Evolutionary conservation across 2,888 invertebrate species (phyloP), one percentile per base, ranked within the genome.

Genomic region (Volucella bombylans): DNA sequence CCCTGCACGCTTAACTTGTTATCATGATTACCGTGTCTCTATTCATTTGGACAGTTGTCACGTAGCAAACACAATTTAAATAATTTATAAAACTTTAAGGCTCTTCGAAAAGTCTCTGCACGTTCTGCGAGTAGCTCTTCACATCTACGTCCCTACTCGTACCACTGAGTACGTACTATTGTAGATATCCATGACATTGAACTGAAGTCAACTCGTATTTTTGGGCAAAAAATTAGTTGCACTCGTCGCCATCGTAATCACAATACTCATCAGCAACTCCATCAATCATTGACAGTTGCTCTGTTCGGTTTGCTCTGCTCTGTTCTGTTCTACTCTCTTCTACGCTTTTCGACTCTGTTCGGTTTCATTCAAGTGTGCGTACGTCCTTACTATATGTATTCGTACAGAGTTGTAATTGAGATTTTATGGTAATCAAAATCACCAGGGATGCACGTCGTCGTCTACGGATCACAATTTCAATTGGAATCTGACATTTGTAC

Each of bases 11-110:
- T 12, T 23, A 2, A 11, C 52, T 54, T n/a, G 31, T 55, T 55
- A 23, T 31, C 55, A 54, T 64, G 62, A 55, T 62, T 54, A 45
- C 31, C 45, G 31, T 45, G 8, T 38, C 47, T 54, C 61, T 79
- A 79, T 83, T 83, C 69, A 69, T 74, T 83, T 67, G 79, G 74
- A 61, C 69, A 61, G 73, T 83, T 79, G 83, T 79, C 83, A 79
- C 79, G 83, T 83, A 79, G 65, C 65, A 83, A 79, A 83, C 71
- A 50, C 79, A 79, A 79, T 83, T 83, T 80, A 83, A 83, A 83
- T 83, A 79, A 79, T 83, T 83, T 80, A 83, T 79, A 74, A 79
- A 83, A 79, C 59, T 47, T 43, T 69, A 39, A 55, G 15, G 15
- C 59, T 61, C 71, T 61, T 83, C 83, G 47, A 65, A 39, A 49